A percentile compares a stretch with the other conserved stretches of the same genome.
phyloP scores from a whole-genome alignment of 2,113 vertebrate genomes.

The Agapornis roseicollis region DNA sequence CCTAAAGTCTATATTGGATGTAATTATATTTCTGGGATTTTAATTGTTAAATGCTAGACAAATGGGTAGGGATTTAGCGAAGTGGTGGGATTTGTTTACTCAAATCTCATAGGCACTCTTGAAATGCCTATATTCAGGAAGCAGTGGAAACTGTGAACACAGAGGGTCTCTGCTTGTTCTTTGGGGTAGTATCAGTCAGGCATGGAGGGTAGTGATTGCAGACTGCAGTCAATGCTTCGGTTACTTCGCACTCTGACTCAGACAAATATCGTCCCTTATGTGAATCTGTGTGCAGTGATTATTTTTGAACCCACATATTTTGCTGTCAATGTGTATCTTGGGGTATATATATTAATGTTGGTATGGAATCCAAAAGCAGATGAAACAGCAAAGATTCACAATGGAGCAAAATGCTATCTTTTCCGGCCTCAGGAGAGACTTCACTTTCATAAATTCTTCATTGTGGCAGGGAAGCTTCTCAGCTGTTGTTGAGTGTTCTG shows the following conservation, averaged over 20 bases:
- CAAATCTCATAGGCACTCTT: neutral
- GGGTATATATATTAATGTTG: neutral
- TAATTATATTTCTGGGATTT: neutral
- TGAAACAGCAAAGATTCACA: neutral
- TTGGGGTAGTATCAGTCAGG: neutral
- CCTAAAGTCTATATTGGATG: neutral
- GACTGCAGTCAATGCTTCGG: neutral
- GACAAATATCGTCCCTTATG: neutral
- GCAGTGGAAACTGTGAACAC: neutral
- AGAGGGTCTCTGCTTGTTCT: neutral
- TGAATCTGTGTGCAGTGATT: neutral
- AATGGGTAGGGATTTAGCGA: neutral
- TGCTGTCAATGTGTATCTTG: neutral
- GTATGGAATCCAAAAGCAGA: neutral
- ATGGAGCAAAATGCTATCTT: neutral
- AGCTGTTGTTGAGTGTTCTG: neutral
- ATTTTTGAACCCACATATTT: neutral
- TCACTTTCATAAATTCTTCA: neutral
- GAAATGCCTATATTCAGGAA: neutral
- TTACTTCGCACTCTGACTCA: neutral
- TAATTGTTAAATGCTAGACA: neutral
- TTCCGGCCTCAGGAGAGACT: neutral
- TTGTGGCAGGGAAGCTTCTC: neutral
- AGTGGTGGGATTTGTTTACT: neutral
- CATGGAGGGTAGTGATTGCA: accelerated